Base-by-base conservation (phyloP, 37 sponge, comb jelly and placozoan species). In the Beroe ovata region DNA sequence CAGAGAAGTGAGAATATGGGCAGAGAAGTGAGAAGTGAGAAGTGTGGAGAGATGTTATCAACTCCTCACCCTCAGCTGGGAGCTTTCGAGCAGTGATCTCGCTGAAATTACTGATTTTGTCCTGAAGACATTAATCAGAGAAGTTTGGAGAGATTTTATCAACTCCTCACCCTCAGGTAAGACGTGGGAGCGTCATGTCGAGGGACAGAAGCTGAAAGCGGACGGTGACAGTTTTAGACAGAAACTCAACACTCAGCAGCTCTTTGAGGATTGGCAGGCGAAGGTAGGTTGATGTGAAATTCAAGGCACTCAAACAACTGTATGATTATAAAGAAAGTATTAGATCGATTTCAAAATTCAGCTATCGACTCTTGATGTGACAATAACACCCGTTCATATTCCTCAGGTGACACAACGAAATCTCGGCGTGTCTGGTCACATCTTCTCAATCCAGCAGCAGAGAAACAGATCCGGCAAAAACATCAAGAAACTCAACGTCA, bases 171-270 rank as follows among this genome's bases (percentile, higher is more conserved):
- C 63, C 8, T 29, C 38, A 69, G 71, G 71, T 29, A 69, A 69
- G 38, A 60, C 60, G 16, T 97, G 99, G 99, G 95, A 95, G 88
- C 90, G 81, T 6, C 94, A 97, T 60, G 92, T 94, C 16, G 99
- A 97, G 64, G 99, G 99, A 1, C 95, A 93, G 72, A 91, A 94
- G 90, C 92, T 97, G 88, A 97, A 95, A 84, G 90, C 91, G 39
- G 99, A 97, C 88, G 96, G 99, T 33, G 99, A 97, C 72, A 90
- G 92, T 23, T 97, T 97, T 88, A 63, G 93, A 41, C 93, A 92
- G 91, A 97, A 97, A 64, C 89, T 97, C 61, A 97, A 97, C 93
- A 92, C 99, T 0, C 93, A 94, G 88, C 94, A 88, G 64, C 88
- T 93, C 0, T 95, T 92, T 89, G 93, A 91, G 41, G 94, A 94